Evolutionary conservation across 2,113 vertebrate genomes (phyloP).

Genomic region (Columbina picui): DNA sequence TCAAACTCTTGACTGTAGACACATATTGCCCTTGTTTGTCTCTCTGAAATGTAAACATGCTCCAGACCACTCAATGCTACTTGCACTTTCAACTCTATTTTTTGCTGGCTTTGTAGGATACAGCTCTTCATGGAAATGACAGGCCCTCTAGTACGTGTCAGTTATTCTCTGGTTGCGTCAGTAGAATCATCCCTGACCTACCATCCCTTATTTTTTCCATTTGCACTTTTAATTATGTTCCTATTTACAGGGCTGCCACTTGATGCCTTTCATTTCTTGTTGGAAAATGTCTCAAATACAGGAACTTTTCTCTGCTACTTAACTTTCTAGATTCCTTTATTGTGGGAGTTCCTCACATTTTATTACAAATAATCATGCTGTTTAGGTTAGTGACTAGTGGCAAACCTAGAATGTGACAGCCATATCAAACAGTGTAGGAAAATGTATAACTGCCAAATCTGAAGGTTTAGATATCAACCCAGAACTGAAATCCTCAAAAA

Average conservation of each 20-base stretch:
- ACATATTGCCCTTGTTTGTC: background rate
- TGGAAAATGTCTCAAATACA: background rate
- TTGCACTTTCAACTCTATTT: background rate
- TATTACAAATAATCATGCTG: background rate
- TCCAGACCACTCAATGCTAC: background rate
- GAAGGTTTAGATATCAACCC: background rate
- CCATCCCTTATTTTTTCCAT: background rate
- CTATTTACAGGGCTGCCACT: background rate
- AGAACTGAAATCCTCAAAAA: background rate
- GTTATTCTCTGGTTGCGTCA: background rate
- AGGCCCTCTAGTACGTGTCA: background rate
- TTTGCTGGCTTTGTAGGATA: background rate
- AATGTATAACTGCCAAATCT: background rate
- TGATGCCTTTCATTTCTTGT: background rate
- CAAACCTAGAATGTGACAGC: background rate
- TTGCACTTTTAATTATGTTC: constrained; percentile 20
- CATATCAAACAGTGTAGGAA: background rate
- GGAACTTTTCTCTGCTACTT: background rate
- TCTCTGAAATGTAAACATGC: background rate
- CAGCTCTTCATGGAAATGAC: background rate
- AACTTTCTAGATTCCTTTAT: background rate
- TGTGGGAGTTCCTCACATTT: background rate
- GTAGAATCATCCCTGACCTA: constrained; percentile 12
- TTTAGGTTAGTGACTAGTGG: background rate
- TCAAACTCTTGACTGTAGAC: background rate